Evolutionary conservation across 2,113 vertebrate genomes (phyloP), one percentile per base, ranked within the genome.

Genomic region (Typhlomys cinereus): DNA sequence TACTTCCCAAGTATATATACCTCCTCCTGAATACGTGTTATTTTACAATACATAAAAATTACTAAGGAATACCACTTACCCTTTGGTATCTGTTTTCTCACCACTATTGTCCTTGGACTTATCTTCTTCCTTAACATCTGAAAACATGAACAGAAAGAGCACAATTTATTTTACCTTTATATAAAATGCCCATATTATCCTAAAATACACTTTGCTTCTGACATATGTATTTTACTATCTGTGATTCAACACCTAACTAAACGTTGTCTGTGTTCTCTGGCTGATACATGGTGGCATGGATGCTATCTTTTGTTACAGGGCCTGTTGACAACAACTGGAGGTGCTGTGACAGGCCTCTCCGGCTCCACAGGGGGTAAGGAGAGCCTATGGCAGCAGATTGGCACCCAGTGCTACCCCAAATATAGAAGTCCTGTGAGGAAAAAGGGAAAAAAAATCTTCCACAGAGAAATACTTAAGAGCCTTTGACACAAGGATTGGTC

Each of bases 81-180:
- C 98, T 98, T 99, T 99, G 95, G 98, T 92, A 17, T 99, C 99
- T 71, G 98, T 97, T 96, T 99, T 99, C 95, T 99, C 99, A 95
- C 98, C 97, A 96, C 96, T 98, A 95, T 80, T 97, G 94, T 99
- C 99, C 97, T 99, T 99, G 34, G 98, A 96, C 97, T 99, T 99
- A 92, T 99, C 99, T 90, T 99, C 99, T 73, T 99, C 99, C 94
- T 99, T 99, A 85, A 98, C 97, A 96, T 99, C 99, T 99, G 96
- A 89, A 98, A 90, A 78, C 90, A 95, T n/a, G 74, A 80, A 27
- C 10, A 59, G 78, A 92, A 31, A 70, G 84, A 84, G 89, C 67
- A 64, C 90, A 61, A 74, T 61, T 20, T 76, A 66, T 25, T 78
- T 64, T 91, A 18, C 89, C n/a, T n/a, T n/a, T 94, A 89, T 69